These are phyloP conservation scores for Uropsilus gracilis DNA, from an alignment of 2,113 vertebrate genomes.

Conservation along the genomic window DNA sequence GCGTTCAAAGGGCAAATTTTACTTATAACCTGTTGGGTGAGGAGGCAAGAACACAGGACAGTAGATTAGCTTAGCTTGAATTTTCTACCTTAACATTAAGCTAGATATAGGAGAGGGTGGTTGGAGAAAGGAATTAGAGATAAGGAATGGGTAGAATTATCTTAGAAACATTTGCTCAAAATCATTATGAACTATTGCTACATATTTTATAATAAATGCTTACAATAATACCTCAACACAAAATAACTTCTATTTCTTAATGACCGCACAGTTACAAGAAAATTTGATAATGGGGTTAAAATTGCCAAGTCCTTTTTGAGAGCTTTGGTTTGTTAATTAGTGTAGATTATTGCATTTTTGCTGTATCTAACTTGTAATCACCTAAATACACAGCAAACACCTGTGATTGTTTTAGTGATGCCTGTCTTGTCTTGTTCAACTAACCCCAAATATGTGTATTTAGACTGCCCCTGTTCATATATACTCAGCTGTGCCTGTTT, in stretches of 20 bases:
- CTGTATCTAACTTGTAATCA: conserved; percentile 46
- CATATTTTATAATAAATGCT: conserved; percentile 21
- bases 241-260: conserved; percentile 2
- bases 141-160: background rate
- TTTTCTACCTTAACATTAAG: background rate
- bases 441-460: conserved; percentile 62
- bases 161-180: background rate
- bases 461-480: conserved; percentile 67
- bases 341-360: conserved; percentile 57
- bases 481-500: conserved; percentile 75
- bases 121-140: background rate
- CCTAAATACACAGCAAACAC: conserved; percentile 62
- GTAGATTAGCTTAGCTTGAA: background rate
- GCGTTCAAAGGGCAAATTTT: background rate
- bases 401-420: conserved; percentile 68
- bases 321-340: conserved; percentile 45
- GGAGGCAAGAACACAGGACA: background rate
- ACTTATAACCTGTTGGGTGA: background rate
- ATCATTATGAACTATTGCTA: conserved; percentile 4
- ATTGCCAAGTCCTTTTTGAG: conserved; percentile 37
- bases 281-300: conserved; percentile 38
- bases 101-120: background rate
- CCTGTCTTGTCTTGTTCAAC: conserved; percentile 54
- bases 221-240: background rate
- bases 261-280: conserved; percentile 26